These are phyloP conservation scores for Hoplodrina ambigua DNA, from an alignment of 2,888 invertebrate species.

Conservation along the genomic window DNA sequence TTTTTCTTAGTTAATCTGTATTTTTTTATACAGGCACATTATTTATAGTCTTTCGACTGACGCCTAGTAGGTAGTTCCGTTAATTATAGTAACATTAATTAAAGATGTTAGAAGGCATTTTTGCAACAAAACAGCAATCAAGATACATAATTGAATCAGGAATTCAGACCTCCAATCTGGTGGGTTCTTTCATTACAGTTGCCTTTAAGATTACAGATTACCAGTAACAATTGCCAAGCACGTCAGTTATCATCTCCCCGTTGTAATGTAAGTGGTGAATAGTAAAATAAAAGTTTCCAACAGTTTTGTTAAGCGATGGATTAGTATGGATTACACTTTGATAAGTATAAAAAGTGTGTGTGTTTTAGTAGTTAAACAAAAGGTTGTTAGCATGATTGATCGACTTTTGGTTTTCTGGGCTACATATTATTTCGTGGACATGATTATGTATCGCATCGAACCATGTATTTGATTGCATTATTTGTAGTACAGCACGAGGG, in stretches of 20 bases:
- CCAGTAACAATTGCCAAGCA: slow-evolving; percentile 51
- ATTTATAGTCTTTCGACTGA: too few species aligned
- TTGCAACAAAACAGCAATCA: too few species aligned
- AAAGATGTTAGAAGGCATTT: too few species aligned
- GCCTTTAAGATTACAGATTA: slow-evolving; percentile 40
- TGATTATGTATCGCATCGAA: slow-evolving; percentile 8
- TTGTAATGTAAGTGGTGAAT: slow-evolving; percentile 54
- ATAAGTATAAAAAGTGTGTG: too few species aligned
- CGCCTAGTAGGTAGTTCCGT: too few species aligned
- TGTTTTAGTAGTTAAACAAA: slow-evolving; percentile 26
- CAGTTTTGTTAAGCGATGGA: slow-evolving; percentile 41
- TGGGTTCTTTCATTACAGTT: slow-evolving; percentile 40
- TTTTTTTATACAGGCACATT: too few species aligned
- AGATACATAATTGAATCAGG: slow-evolving; percentile 17
- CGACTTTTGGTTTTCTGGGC: neutral
- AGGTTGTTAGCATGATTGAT: neutral
- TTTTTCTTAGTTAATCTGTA: too few species aligned
- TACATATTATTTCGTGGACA: neutral
- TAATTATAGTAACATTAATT: too few species aligned
- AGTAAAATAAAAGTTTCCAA: slow-evolving; percentile 52
- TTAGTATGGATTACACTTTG: slow-evolving; percentile 42
- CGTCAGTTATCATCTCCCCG: slow-evolving; percentile 54
- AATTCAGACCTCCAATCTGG: slow-evolving; percentile 12
- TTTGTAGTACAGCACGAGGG: slow-evolving; percentile 14
- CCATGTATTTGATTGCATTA: too few species aligned